Conservation (phyloP, 2,113 vertebrate species). For the Pelecanoides urinatrix region DNA sequence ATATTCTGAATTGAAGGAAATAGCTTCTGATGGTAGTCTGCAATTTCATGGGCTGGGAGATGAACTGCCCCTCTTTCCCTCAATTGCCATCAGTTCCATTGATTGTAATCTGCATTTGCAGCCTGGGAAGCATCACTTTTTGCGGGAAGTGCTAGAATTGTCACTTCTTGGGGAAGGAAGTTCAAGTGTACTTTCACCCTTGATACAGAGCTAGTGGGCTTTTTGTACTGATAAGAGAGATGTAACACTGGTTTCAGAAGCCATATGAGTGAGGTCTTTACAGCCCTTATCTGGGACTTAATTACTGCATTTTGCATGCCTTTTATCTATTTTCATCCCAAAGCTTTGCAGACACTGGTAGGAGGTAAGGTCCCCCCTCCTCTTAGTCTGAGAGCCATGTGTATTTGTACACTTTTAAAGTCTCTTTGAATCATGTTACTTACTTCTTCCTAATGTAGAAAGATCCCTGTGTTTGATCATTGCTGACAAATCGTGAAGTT, state of each 20-base stretch:
- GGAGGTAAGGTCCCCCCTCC: not conserved
- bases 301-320: not conserved
- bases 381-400: not conserved
- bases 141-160: not conserved
- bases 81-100: constrained; percentile 53
- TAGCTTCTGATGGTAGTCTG: constrained; percentile 54
- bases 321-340: not conserved
- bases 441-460: not conserved
- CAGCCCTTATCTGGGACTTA: not conserved
- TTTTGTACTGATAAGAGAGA: not conserved
- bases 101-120: not conserved
- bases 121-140: not conserved
- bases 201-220: not conserved
- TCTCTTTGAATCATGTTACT: not conserved
- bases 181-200: not conserved
- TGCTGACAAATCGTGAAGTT: not conserved
- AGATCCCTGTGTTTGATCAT: not conserved
- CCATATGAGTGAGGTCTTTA: not conserved
- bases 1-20: constrained; percentile 65
- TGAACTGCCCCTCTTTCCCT: constrained; percentile 44
- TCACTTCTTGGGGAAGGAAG: not conserved
- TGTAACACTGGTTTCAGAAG: not conserved
- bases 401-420: not conserved
- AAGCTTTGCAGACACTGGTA: not conserved
- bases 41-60: constrained; percentile 57